Evolutionary conservation across 2,113 vertebrate genomes (phyloP), one percentile per base, ranked within the genome.

Genomic region (Penelope pileata): DNA sequence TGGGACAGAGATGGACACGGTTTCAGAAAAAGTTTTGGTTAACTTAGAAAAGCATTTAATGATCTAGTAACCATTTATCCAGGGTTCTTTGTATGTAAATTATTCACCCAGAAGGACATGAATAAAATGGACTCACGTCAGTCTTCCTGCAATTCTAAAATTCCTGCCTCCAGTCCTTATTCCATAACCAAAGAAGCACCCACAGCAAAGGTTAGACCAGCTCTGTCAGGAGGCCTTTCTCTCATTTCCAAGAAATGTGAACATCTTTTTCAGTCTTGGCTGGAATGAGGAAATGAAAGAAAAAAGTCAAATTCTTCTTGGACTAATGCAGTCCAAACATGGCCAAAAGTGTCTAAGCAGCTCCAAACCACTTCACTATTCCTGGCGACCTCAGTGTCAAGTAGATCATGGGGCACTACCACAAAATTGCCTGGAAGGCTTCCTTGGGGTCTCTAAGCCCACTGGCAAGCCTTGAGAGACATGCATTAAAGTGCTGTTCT

Each of bases 21-120:
- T 42, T 92, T 48, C 82, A 89, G 78, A 64, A 75, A 87, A 92
- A 66, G 48, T n/a, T 66, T 69, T 66, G 27, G 16, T 63, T 80
- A 83, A 79, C 69, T 54, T 73, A 79, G 19, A 76, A 69, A 70
- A 73, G 27, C 9, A 22, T 24, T 72, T 82, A 42, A 23, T 89
- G 12, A 53, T 56, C 68, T 56, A 36, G 4, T 34, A 48, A 62
- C 17, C 47, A 10, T 17, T 77, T 83, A 42, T 32, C 32, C 23
- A 53, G 75, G 10, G 32, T 67, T 60, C 16, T 76, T 40, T 9
- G 3, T 32, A 12, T 30, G 9, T 30, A 38, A 91, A 66, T 18
- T 48, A 21, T 78, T 91, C 53, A n/a, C 24, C 54, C 30, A 82
- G 30, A 63, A 62, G n/a, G 12, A 59, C 29, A 10, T 0, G 3